These are phyloP conservation scores for Lutjanus argentimaculatus DNA, from an alignment of 2,797 vertebrate genomes.

Conservation along the genomic window DNA sequence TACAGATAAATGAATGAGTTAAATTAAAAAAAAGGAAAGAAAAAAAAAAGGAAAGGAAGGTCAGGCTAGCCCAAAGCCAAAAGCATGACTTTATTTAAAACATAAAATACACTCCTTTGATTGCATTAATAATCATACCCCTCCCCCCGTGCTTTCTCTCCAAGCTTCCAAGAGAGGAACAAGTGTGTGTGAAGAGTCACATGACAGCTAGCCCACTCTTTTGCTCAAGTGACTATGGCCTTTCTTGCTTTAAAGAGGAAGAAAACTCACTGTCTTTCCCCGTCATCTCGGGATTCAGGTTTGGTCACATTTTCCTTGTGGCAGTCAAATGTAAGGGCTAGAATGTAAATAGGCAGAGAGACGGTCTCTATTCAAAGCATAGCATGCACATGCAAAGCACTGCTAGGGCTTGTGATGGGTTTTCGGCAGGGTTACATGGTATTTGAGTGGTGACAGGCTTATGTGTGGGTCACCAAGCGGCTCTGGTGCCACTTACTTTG, in stretches of 20 bases:
- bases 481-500: slow-evolving; percentile 67
- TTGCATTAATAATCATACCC: slow-evolving; percentile 75
- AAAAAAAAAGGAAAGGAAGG: slow-evolving; percentile 37
- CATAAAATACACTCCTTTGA: slow-evolving; percentile 80
- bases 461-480: slow-evolving; percentile 61
- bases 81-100: slow-evolving; percentile 81
- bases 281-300: slow-evolving; percentile 69
- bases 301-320: slow-evolving; percentile 68
- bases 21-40: slow-evolving; percentile 39
- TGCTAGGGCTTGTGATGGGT: slow-evolving; percentile 41
- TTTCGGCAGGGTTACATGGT: slow-evolving; percentile 43
- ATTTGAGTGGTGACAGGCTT: slow-evolving; percentile 52
- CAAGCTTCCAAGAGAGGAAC: slow-evolving; percentile 70
- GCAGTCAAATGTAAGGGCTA: slow-evolving; percentile 61
- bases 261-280: slow-evolving; percentile 45
- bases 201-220: slow-evolving; percentile 75
- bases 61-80: slow-evolving; percentile 76
- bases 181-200: slow-evolving; percentile 76
- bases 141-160: slow-evolving; percentile 51
- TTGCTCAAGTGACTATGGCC: slow-evolving; percentile 60
- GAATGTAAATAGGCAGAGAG: slow-evolving; percentile 66
- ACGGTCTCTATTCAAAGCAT: slow-evolving; percentile 67
- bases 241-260: slow-evolving; percentile 56
- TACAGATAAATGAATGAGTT: slow-evolving; percentile 61
- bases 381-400: slow-evolving; percentile 74